Conservation (phyloP, 1,140 invertebrate genomes). For the Saxidomus purpurata region DNA sequence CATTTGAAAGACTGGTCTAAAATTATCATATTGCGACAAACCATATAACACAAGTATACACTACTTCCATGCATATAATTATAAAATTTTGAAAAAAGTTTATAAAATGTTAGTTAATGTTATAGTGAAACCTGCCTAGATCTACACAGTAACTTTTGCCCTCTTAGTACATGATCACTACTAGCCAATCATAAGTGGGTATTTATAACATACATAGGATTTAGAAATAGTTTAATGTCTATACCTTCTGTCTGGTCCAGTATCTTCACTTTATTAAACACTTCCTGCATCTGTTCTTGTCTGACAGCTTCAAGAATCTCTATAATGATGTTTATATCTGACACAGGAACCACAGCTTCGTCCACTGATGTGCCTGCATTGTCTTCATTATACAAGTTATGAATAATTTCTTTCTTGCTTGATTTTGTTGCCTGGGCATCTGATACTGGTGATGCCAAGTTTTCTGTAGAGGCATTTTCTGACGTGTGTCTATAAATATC, state of each 20-base stretch:
- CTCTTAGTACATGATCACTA: not conserved
- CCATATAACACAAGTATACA: too few species aligned
- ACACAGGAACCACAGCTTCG: not conserved
- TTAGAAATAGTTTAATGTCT: not conserved
- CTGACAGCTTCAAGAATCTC: slow-evolving; percentile 1
- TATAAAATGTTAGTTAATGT: not conserved
- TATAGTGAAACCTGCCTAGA: too few species aligned
- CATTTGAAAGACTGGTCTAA: too few species aligned
- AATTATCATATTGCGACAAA: too few species aligned
- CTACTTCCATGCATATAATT: too few species aligned
- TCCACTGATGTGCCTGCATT: slow-evolving; percentile 31
- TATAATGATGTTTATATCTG: not conserved
- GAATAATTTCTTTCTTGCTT: not conserved
- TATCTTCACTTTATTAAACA: not conserved
- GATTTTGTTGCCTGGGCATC: not conserved
- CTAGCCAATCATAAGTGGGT: too few species aligned
- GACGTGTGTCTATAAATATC: not conserved
- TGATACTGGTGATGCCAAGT: not conserved
- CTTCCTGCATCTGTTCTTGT: not conserved
- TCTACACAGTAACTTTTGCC: not conserved
- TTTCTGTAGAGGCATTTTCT: not conserved
- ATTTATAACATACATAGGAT: not conserved
- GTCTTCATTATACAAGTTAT: not conserved
- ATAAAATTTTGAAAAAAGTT: not conserved
- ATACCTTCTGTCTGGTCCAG: not conserved